Conservation (phyloP, 2,113 vertebrate genomes). For the Rhea pennata region DNA sequence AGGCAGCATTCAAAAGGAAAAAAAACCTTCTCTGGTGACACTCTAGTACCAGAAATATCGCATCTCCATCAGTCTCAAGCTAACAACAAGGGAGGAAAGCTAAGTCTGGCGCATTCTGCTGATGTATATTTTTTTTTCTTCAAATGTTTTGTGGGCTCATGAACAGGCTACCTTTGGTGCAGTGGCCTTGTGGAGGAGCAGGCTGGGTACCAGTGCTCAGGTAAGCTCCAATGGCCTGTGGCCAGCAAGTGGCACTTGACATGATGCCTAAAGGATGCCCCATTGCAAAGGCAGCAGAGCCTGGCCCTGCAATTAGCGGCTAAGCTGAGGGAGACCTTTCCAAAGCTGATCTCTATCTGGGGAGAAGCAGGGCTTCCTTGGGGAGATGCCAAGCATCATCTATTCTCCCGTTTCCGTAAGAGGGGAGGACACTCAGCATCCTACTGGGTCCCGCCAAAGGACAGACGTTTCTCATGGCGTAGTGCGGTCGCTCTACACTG, state of each 20-base stretch:
- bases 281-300: background rate
- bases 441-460: background rate
- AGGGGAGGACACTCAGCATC: no score
- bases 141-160: background rate
- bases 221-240: background rate
- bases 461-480: background rate
- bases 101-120: background rate
- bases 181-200: background rate
- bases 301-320: background rate
- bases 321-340: background rate
- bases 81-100: background rate
- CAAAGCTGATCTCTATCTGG: background rate
- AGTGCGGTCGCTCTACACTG: background rate
- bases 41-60: background rate
- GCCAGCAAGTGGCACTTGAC: background rate
- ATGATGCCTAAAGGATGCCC: background rate
- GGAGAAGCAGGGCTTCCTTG: background rate
- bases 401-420: background rate
- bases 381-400: background rate
- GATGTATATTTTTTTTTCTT: background rate
- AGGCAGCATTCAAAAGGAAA: background rate
- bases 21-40: background rate
- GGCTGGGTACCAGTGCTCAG: background rate
- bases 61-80: background rate
- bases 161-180: no score